Evolutionary conservation across 1,140 invertebrate species (phyloP).

Genomic region (Heliconius melpomene): DNA sequence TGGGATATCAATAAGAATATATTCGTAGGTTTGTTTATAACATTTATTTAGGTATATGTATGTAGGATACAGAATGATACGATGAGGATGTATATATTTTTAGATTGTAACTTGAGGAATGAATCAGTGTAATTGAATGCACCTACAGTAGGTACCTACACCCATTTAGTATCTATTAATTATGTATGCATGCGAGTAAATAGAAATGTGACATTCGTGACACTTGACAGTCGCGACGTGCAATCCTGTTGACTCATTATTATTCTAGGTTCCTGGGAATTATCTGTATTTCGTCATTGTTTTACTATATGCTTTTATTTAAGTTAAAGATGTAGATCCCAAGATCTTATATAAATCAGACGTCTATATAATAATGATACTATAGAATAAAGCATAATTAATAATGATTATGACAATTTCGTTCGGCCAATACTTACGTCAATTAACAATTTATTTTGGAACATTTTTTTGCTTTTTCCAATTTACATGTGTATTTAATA

Average conservation of each 20-base stretch:
- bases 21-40: no score
- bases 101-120: not conserved
- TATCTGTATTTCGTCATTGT: not conserved
- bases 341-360: no score
- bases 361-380: no score
- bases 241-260: not conserved
- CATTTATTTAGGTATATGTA: no score
- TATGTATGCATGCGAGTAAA: not conserved
- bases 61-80: no score
- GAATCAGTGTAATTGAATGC: not conserved
- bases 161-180: no score
- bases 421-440: no score
- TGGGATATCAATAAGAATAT: no score
- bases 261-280: not conserved
- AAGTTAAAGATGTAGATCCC: not conserved
- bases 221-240: not conserved
- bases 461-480: no score
- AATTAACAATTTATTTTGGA: no score
- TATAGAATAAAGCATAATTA: not conserved
- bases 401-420: no score
- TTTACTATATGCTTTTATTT: not conserved
- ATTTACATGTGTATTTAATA: not conserved
- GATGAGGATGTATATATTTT: no score
- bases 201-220: conserved; percentile 8
- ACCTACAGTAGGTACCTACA: not conserved